phyloP scores from a whole-genome alignment of 1,140 invertebrate genomes.

The Palaemon carinicauda region DNA sequence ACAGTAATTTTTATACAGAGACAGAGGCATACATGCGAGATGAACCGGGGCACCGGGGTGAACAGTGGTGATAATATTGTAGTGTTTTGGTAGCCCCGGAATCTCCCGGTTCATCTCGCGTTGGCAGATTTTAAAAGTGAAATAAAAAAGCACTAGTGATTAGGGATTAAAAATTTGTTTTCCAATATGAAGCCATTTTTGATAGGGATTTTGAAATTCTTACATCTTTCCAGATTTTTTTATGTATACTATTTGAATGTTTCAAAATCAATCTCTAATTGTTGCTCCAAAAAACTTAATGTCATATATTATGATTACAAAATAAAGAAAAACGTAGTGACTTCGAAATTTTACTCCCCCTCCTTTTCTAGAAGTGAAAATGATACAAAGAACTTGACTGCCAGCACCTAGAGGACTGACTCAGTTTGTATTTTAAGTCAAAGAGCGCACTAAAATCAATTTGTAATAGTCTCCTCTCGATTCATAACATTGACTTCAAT shows the following conservation, averaged over 20 bases:
- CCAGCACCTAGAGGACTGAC: too few species aligned
- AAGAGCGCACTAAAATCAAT: too few species aligned
- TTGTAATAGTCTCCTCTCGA: too few species aligned
- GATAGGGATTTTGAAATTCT: background rate
- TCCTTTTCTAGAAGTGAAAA: too few species aligned
- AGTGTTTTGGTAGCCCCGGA: slow-evolving; percentile 46
- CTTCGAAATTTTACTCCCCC: too few species aligned
- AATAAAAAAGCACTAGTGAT: too few species aligned
- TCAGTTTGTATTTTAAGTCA: too few species aligned
- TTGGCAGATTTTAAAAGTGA: too few species aligned
- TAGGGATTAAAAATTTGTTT: too few species aligned
- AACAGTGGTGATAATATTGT: slow-evolving; percentile 54
- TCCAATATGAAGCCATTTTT: background rate
- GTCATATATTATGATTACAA: slow-evolving; percentile 53
- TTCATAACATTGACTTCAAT: too few species aligned
- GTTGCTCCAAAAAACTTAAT: slow-evolving; percentile 48
- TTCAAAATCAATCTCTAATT: slow-evolving; percentile 42
- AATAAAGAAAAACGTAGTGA: background rate
- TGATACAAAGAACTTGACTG: too few species aligned
- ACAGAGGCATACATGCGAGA: background rate
- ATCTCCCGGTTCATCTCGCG: background rate
- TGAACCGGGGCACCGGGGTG: slow-evolving; percentile 10
- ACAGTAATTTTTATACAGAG: slow-evolving; percentile 12
- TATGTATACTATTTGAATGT: slow-evolving; percentile 46
- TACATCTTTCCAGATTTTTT: slow-evolving; percentile 32